Evolutionary conservation across 2,888 invertebrate genomes (phyloP).

Genomic region (Archaeoteleia sp.): DNA sequence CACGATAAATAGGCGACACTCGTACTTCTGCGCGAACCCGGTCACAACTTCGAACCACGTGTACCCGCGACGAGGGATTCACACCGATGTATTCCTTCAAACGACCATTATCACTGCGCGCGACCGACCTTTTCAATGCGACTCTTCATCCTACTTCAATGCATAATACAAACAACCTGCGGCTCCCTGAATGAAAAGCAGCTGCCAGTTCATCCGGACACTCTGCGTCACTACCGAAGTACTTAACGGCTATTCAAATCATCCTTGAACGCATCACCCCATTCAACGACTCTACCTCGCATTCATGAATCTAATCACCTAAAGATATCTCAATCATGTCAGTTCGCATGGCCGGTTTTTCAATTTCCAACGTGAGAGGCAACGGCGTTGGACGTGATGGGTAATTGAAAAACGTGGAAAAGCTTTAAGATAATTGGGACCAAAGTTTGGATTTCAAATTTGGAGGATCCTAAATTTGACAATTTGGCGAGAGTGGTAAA

Average conservation of each 20-base stretch:
- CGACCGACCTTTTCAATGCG: slow-evolving; percentile 22
- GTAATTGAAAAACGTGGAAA: too few species aligned
- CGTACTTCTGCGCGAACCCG: not conserved
- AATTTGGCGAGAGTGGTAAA: too few species aligned
- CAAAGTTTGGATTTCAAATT: too few species aligned
- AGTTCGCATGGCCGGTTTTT: slow-evolving; percentile 1
- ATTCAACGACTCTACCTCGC: slow-evolving; percentile 16
- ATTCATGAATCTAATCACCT: slow-evolving; percentile 5
- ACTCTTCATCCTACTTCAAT: slow-evolving; percentile 23
- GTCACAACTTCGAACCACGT: slow-evolving; percentile 5
- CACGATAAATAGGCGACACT: not conserved
- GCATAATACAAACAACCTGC: slow-evolving; percentile 27
- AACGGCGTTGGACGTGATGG: too few species aligned
- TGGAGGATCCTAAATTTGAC: too few species aligned
- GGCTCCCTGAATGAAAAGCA: slow-evolving; percentile 26
- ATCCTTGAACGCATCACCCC: slow-evolving; percentile 17
- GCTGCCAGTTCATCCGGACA: slow-evolving; percentile 24
- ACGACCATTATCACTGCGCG: slow-evolving; percentile 26
- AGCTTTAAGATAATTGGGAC: too few species aligned
- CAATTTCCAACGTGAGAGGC: too few species aligned
- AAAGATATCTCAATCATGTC: slow-evolving; percentile 14
- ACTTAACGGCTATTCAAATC: slow-evolving; percentile 29
- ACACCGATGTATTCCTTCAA: slow-evolving; percentile 18
- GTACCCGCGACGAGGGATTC: slow-evolving; percentile 6
- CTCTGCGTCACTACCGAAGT: slow-evolving; percentile 25